These are phyloP conservation scores for Sander lucioperca DNA, from an alignment of 2,113 vertebrate species.

Conservation along the genomic window DNA sequence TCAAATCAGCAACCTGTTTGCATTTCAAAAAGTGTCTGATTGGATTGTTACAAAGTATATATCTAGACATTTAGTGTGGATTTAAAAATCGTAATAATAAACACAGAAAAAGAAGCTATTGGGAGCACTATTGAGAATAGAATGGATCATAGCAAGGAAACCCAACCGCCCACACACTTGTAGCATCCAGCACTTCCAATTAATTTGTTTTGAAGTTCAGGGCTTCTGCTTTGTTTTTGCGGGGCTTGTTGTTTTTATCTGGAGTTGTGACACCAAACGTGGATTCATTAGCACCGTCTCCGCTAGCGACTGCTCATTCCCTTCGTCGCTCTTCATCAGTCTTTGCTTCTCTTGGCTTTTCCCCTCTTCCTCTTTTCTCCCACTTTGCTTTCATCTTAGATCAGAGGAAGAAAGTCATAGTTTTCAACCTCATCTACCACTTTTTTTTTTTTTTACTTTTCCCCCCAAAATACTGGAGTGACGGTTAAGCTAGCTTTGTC, in stretches of 20 bases:
- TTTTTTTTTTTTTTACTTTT: constrained; percentile 8
- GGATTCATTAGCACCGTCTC: constrained; percentile 63
- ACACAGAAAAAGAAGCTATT: constrained; percentile 4
- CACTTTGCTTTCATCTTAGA: constrained; percentile 61
- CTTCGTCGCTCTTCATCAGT: constrained; percentile 51
- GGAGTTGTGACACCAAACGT: constrained; percentile 49
- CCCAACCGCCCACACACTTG: constrained; percentile 50
- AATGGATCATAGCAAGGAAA: constrained; percentile 45
- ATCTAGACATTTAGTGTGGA: background rate
- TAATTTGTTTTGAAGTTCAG: constrained; percentile 74
- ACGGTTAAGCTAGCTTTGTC: constrained; percentile 5
- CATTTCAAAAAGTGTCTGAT: constrained; percentile 16
- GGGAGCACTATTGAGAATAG: background rate
- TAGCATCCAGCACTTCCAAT: constrained; percentile 70
- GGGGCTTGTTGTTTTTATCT: constrained; percentile 55
- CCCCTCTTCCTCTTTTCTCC: constrained; percentile 11
- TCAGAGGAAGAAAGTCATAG: constrained; percentile 48
- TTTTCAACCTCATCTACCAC: constrained; percentile 43
- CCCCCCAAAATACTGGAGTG: background rate
- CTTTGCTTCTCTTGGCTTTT: constrained; percentile 30
- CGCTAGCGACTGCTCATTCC: constrained; percentile 27
- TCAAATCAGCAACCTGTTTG: background rate
- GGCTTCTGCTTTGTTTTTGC: constrained; percentile 57
- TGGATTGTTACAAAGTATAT: constrained; percentile 3
- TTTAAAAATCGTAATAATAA: background rate